These are phyloP conservation scores for Leptinotarsa undecemlineata DNA, from an alignment of 1,140 invertebrate genomes.

Conservation along the genomic window DNA sequence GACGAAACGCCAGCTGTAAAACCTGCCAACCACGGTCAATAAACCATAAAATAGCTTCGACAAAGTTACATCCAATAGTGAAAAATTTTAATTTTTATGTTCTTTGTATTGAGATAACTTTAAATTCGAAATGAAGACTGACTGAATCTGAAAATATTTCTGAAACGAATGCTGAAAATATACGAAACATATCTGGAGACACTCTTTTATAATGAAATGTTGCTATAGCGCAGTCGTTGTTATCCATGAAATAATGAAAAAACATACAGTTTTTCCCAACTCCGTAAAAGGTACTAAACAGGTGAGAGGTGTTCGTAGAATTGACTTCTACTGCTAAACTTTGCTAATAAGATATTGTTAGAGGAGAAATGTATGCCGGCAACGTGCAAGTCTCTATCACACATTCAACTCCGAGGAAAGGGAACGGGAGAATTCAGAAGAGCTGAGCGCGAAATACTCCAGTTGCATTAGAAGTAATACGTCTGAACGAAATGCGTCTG, in stretches of 20 bases:
- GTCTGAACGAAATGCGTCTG: background rate
- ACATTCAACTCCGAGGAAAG: conserved; percentile 20
- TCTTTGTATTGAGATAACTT: too few species aligned
- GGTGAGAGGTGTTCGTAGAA: background rate
- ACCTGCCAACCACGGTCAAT: too few species aligned
- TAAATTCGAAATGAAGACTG: too few species aligned
- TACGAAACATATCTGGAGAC: too few species aligned
- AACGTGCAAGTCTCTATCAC: conserved; percentile 30
- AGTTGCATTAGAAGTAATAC: background rate
- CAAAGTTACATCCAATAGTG: too few species aligned
- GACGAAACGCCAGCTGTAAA: too few species aligned
- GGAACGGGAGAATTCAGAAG: background rate
- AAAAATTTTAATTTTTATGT: too few species aligned
- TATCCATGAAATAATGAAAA: background rate
- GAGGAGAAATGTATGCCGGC: conserved; percentile 27
- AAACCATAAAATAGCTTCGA: too few species aligned
- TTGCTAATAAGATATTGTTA: conserved; percentile 37
- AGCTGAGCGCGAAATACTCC: conserved; percentile 6
- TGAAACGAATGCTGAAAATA: too few species aligned
- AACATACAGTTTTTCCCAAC: background rate
- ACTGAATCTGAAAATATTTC: too few species aligned
- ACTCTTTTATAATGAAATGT: too few species aligned
- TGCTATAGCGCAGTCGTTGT: background rate
- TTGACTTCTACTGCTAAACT: conserved; percentile 15
- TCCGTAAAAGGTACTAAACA: background rate